Conservation (phyloP, 1,140 invertebrate species). For the Drosophila ambigua region DNA sequence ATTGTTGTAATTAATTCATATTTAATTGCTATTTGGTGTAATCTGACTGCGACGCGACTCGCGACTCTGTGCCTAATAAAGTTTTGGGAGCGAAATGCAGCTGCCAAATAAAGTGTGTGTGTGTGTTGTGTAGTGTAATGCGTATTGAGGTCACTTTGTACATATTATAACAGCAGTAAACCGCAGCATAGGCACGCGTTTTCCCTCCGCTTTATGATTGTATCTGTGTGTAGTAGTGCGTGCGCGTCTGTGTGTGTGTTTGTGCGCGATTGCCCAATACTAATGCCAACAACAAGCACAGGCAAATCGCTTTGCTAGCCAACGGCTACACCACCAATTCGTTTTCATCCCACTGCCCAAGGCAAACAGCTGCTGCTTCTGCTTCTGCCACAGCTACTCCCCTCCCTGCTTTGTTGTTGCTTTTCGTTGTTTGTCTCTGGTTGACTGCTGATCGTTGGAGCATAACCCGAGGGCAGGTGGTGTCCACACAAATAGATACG, state of each 20-base stretch:
- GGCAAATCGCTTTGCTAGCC: conserved; percentile 57
- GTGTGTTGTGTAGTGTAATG: conserved; percentile 42
- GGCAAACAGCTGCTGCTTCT: conserved; percentile 59
- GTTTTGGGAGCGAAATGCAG: conserved; percentile 44
- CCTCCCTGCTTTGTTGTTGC: conserved; percentile 17
- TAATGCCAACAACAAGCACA: conserved; percentile 26
- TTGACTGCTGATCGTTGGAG: conserved; percentile 67
- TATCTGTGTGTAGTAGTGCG: conserved; percentile 9
- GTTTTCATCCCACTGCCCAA: conserved; percentile 66
- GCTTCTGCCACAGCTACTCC: conserved; percentile 6
- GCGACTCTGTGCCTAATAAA: conserved; percentile 57
- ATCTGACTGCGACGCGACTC: conserved; percentile 4
- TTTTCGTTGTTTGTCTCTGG: conserved; percentile 43
- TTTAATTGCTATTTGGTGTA: conserved; percentile 65
- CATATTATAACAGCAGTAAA: conserved; percentile 48
- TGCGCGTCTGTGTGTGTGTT: conserved; percentile 3
- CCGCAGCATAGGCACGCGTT: conserved; percentile 57
- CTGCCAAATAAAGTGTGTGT: conserved; percentile 15
- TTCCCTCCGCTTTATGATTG: conserved; percentile 15
- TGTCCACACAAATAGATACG: conserved; percentile 65
- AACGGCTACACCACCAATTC: conserved; percentile 44
- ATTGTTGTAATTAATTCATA: conserved; percentile 75
- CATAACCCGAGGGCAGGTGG: conserved; percentile 77
- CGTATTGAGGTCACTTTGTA: conserved; percentile 65
- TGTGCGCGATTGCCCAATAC: conserved; percentile 58